These are phyloP conservation scores for Actinemys pallida DNA, from an alignment of 2,113 vertebrate genomes.

Conservation along the genomic window DNA sequence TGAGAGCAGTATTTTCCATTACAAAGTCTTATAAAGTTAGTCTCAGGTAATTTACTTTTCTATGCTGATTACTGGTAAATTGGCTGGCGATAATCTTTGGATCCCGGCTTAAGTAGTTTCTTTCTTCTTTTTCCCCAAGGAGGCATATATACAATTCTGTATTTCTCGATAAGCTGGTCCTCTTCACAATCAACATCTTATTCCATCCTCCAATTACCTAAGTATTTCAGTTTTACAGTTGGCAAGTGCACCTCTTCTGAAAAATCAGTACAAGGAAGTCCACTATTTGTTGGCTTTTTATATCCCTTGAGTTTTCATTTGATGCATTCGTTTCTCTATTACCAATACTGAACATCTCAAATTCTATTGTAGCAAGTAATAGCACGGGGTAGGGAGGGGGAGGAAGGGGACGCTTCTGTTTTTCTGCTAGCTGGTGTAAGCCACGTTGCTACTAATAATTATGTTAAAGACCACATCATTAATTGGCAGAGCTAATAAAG, in stretches of 20 bases:
- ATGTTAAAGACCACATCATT: rapidly evolving
- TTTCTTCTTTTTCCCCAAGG: background rate
- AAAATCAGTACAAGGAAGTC: background rate
- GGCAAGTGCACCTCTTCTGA: background rate
- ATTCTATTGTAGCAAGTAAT: background rate
- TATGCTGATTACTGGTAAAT: background rate
- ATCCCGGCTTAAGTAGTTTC: rapidly evolving
- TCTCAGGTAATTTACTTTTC: background rate
- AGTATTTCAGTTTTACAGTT: background rate
- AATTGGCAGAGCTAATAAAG: rapidly evolving
- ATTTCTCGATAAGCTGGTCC: background rate
- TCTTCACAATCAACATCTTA: background rate
- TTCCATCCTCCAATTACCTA: background rate
- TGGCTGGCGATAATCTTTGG: background rate
- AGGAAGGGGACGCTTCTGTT: background rate
- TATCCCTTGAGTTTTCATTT: rapidly evolving
- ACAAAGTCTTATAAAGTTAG: too few relatives aligned
- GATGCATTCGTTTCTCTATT: background rate
- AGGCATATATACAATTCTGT: background rate
- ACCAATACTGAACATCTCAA: rapidly evolving
- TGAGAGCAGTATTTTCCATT: background rate
- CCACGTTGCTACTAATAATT: background rate
- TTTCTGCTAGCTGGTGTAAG: background rate
- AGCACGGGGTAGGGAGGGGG: background rate
- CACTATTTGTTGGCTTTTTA: rapidly evolving